A percentile compares a stretch with the other conserved stretches of the same genome.
Evolutionary conservation across 2,888 invertebrate species (phyloP).

Genomic region (Andrena haemorrhoa): DNA sequence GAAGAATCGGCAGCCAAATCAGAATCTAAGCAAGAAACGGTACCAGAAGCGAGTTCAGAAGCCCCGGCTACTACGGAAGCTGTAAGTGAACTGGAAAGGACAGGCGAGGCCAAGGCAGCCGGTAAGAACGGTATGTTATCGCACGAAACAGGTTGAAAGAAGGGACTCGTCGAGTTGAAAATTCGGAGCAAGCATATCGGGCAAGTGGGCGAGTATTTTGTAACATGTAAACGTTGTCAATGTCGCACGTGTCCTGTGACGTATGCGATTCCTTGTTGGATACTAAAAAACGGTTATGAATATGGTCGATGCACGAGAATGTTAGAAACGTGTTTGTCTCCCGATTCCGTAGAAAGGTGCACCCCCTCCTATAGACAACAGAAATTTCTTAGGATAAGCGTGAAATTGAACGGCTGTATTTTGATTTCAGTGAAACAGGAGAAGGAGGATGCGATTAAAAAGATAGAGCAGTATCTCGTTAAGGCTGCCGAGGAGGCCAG

Average conservation of each 20-base stretch:
- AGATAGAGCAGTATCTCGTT: slow-evolving; percentile 76
- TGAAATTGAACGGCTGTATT: neutral
- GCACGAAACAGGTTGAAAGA: neutral
- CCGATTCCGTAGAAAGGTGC: slow-evolving; percentile 4
- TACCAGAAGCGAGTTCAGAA: slow-evolving; percentile 43
- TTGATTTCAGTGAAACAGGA: slow-evolving; percentile 76
- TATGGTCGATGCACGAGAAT: neutral
- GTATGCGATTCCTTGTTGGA: neutral
- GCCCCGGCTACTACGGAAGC: slow-evolving; percentile 45
- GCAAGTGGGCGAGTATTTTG: slow-evolving; percentile 21
- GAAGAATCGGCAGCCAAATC: slow-evolving; percentile 59
- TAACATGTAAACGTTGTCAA: slow-evolving; percentile 1
- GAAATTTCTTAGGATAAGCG: too few species aligned
- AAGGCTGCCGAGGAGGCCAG: slow-evolving; percentile 78
- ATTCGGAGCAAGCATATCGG: neutral
- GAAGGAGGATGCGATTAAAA: slow-evolving; percentile 75
- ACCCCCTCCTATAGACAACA: neutral
- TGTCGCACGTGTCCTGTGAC: slow-evolving; percentile 14
- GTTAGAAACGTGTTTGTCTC: neutral
- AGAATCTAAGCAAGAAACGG: slow-evolving; percentile 25
- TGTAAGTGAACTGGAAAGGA: slow-evolving; percentile 69
- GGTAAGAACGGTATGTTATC: slow-evolving; percentile 72
- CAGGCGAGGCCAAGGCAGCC: slow-evolving; percentile 61
- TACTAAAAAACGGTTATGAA: neutral
- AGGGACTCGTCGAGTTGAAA: neutral